A percentile compares a stretch with the other conserved stretches of the same genome.
Evolutionary conservation across 2,113 vertebrate species (phyloP).

Genomic region (Catagonus wagneri): DNA sequence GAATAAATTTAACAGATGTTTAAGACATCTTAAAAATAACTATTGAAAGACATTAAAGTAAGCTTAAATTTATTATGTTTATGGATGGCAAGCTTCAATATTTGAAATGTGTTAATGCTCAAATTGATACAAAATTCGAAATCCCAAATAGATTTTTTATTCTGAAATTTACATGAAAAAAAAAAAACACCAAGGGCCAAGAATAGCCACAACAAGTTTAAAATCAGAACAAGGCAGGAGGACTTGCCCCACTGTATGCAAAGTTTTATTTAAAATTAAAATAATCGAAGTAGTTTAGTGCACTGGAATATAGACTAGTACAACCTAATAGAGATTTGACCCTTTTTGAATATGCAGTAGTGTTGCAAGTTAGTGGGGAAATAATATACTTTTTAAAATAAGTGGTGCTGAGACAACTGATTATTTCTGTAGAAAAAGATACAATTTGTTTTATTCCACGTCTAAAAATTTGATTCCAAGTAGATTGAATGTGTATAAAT

Average conservation of each 20-base stretch:
- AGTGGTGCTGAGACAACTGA: not conserved
- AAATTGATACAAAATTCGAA: slow-evolving; percentile 25
- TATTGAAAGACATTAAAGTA: not conserved
- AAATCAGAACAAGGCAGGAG: not conserved
- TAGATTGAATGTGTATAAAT: not conserved
- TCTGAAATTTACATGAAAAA: not conserved
- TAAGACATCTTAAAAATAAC: not conserved
- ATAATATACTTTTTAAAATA: slow-evolving; percentile 32
- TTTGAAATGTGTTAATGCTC: slow-evolving; percentile 18
- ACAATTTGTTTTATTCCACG: not conserved
- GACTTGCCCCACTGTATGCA: not conserved
- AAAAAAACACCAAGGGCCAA: not conserved
- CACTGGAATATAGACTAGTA: not conserved
- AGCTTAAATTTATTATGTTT: not conserved
- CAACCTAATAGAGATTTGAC: not conserved
- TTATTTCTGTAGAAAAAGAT: slow-evolving; percentile 4
- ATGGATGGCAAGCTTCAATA: slow-evolving; percentile 6
- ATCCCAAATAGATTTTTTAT: not conserved
- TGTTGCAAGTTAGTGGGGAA: not conserved
- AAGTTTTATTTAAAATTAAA: slow-evolving; percentile 11
- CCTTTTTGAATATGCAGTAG: not conserved
- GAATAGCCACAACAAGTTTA: not conserved
- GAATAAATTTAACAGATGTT: slow-evolving; percentile 4
- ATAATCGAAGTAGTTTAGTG: not conserved
- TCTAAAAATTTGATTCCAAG: not conserved